Percentiles rank a stretch among this genome's conserved stretches.
These are phyloP conservation scores for Chydorus sphaericus DNA, from an alignment of 2,888 invertebrate species.

Conservation along the genomic window DNA sequence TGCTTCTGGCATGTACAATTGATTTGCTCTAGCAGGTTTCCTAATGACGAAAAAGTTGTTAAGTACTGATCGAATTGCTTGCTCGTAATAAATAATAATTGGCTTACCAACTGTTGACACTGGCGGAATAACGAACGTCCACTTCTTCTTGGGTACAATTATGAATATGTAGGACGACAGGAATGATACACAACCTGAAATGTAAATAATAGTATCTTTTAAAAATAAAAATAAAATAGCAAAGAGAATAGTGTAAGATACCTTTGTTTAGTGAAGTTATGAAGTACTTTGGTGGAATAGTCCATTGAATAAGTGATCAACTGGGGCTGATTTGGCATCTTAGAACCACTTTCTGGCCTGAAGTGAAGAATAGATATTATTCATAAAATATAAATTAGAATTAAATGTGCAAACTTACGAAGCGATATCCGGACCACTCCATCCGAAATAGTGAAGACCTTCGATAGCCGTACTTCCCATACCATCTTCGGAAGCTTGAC, in stretches of 20 bases:
- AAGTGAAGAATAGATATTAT: too few species aligned
- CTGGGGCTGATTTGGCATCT: too few species aligned
- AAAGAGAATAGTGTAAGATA: neutral
- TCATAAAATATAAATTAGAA: neutral
- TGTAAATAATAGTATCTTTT: neutral
- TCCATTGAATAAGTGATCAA: constrained; percentile 5
- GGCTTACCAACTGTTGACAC: neutral
- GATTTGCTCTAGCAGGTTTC: neutral
- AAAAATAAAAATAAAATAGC: neutral
- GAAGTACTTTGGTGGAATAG: neutral
- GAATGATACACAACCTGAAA: constrained; percentile 4
- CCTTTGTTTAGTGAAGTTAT: constrained; percentile 2
- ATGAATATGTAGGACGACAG: neutral
- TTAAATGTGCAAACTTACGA: neutral
- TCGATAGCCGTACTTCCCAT: neutral
- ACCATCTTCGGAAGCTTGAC: constrained; percentile 1
- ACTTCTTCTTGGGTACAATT: neutral
- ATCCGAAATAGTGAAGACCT: neutral
- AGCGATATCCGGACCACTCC: neutral
- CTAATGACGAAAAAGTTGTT: neutral
- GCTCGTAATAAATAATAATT: neutral
- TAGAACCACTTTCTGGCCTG: too few species aligned
- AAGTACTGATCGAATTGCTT: neutral
- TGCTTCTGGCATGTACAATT: constrained; percentile 13
- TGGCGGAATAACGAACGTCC: neutral